Evolutionary conservation across 2,113 vertebrate genomes (phyloP), one percentile per base, ranked within the genome.

Genomic region (Phalacrocorax pelagicus): DNA sequence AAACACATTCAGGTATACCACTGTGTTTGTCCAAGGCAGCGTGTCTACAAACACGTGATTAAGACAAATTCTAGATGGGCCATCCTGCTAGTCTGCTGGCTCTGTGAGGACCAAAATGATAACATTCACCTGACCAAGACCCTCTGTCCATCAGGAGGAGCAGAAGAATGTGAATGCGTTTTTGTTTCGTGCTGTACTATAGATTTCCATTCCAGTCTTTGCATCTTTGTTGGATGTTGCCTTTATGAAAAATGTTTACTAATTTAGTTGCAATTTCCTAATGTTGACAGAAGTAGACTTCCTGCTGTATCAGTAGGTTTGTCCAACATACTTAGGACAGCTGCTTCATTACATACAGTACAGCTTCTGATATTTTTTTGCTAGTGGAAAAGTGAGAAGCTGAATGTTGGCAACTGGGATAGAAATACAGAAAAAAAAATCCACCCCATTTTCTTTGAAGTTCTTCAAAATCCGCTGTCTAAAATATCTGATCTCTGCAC

Each of bases 331-430:
- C 44, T 92, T 74, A 20, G 66, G 57, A 55, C 42, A 46, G 44
- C 18, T 34, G 29, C 36, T 66, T 58, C 13, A 4, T 49, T 79
- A 19, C 0, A 0, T 52, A 18, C 11, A 29, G 47, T 32, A 61
- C 17, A 94, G 47, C 36, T 63, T 29, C 69, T 86, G 34, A 23
- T 46, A 2, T 52, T 74, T 49, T 57, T 27, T 36, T 70, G 19
- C 19, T 24, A 20, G 5, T 69, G 61, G 36, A 79, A 74, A 79
- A 84, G 29, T 20, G 46, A 58, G 36, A 66, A 92, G 44, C 46
- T 59, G 47, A 62, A 54, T 77, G 24, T 66, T 94, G 69, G 13
- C n/a, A 94, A 8, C 17, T 36, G 20, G 24, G 11, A 23, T 44
- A 81, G 63, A 71, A 83, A 75, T 70, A 52, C 11, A 62, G 67